These are phyloP conservation scores for Dryoscopus gambensis DNA, from an alignment of 2,113 vertebrate species.

Conservation along the genomic window DNA sequence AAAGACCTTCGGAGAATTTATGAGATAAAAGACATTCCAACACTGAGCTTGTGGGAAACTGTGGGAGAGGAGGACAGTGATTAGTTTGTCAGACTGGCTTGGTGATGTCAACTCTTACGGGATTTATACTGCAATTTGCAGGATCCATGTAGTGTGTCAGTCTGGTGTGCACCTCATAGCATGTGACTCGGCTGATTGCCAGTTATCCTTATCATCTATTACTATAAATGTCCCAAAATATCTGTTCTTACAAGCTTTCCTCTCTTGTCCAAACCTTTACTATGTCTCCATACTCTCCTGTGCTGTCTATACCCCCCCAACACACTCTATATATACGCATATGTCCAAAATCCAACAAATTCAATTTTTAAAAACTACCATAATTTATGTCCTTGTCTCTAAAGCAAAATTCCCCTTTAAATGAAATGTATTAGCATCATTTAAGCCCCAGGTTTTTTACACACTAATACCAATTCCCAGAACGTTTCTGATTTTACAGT, in stretches of 20 bases:
- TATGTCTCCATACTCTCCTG: background rate
- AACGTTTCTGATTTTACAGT: background rate
- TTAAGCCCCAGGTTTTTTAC: background rate
- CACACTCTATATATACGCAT: rapidly evolving
- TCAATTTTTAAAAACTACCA: background rate
- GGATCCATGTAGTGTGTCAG: rapidly evolving
- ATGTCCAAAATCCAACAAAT: background rate
- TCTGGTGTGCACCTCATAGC: background rate
- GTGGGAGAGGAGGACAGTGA: rapidly evolving
- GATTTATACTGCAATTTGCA: background rate
- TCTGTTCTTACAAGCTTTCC: background rate
- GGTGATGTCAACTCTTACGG: background rate
- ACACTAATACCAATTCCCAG: rapidly evolving
- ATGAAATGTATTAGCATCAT: background rate
- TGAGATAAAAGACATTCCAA: background rate
- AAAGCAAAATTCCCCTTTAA: background rate
- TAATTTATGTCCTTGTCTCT: background rate
- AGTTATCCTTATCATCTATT: background rate
- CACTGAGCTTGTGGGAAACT: background rate
- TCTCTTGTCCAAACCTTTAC: background rate
- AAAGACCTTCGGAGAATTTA: background rate
- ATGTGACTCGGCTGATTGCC: rapidly evolving
- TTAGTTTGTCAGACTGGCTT: background rate
- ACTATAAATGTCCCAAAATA: background rate
- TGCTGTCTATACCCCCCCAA: rapidly evolving